phyloP scores from a whole-genome alignment of 2,888 invertebrate species.

The Cantharis lateralis region DNA sequence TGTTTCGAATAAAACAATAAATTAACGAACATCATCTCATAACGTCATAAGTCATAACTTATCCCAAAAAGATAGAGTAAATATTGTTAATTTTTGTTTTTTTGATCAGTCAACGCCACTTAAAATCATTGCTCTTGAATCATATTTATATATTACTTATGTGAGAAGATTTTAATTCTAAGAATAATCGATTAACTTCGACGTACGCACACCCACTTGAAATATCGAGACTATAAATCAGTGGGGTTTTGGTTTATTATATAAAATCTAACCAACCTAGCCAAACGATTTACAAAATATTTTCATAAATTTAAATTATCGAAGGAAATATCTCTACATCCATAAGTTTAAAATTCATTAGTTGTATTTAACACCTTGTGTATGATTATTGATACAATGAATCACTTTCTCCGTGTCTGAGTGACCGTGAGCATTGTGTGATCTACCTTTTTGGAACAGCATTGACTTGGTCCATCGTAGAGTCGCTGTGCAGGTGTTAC shows the following conservation, averaged over 20 bases:
- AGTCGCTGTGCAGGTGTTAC: slow-evolving; percentile 64
- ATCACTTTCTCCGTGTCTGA: not conserved
- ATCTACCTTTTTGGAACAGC: slow-evolving; percentile 44
- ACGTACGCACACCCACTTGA: not conserved
- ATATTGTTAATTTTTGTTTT: not conserved
- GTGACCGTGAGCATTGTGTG: slow-evolving; percentile 12
- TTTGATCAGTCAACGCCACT: not conserved
- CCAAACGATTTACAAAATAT: not conserved
- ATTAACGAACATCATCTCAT: too few relatives aligned
- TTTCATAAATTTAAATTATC: not conserved
- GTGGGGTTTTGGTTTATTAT: not conserved
- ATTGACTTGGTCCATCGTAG: slow-evolving; percentile 46
- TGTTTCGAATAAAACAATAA: too few relatives aligned
- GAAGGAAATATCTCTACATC: not conserved
- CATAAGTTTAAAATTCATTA: not conserved
- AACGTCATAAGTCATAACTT: too few relatives aligned
- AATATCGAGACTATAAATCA: not conserved
- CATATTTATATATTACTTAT: not conserved
- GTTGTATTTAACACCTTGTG: not conserved
- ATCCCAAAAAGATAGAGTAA: too few relatives aligned
- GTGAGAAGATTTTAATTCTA: not conserved
- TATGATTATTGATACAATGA: not conserved
- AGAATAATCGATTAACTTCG: not conserved
- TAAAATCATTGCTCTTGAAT: not conserved
- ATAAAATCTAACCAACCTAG: not conserved